Evolutionary conservation across 2,888 invertebrate genomes (phyloP), one percentile per base, ranked within the genome.

Genomic region (Chloroclysta siterata): DNA sequence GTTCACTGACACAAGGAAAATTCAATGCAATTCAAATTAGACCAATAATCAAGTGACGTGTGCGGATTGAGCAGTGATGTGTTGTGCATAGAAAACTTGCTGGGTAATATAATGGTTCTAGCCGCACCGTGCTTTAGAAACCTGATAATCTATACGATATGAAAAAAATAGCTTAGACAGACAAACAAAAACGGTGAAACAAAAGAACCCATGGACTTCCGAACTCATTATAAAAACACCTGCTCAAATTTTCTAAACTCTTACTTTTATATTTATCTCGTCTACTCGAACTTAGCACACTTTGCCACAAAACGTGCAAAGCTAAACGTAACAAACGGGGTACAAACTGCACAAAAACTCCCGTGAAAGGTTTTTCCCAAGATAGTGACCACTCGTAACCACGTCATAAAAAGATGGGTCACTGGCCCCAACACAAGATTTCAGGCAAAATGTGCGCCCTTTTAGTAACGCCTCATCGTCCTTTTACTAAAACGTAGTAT

Each of bases 381-480:
- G 39, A 55, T 55, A 55, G 46, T 61, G 51, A 61, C 55, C 55
- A 55, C 52, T 55, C 54, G 54, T 61, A 51, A 44, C 51, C 61
- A 55, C 41, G 41, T 56, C 56, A 54, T 63, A 48, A 54, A 62
- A 55, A 66, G 53, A 66, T 44, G 55, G 53, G 63, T 59, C 55
- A 62, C 46, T 63, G 60, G 29, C n/a, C 50, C 51, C 52, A 50
- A 48, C 64, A 42, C 64, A 65, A 44, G 55, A 64, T 50, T 56
- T 60, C 50, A 53, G 53, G 50, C 46, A 63, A 57, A 63, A 60
- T 60, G 53, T 56, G 60, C 15, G 54, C 52, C 55, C 60, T 42
- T 66, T 67, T 67, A 63, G 63, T 66, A 54, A 60, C 56, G 64
- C 60, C 52, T 60, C 64, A 55, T 56, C 52, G 63, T 63, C 59